These are phyloP conservation scores for Onychorhynchus coronatus DNA, from an alignment of 2,113 vertebrate genomes.

Conservation along the genomic window DNA sequence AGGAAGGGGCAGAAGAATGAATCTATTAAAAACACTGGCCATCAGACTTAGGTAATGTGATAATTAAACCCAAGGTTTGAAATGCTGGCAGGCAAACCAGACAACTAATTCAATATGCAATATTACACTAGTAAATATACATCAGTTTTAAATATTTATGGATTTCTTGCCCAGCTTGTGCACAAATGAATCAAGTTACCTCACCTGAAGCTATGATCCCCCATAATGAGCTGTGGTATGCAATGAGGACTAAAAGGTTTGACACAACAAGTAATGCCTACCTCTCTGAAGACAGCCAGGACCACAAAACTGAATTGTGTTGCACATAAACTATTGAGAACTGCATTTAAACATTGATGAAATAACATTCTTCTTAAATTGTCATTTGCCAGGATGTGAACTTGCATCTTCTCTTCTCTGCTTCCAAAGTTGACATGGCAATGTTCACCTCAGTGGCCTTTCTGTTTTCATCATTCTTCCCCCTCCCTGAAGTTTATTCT, in stretches of 20 bases:
- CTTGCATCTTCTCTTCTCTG: not conserved
- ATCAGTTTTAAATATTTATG: conserved; percentile 61
- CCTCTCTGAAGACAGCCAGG: conserved; percentile 5
- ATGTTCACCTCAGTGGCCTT: not conserved
- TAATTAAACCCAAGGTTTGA: conserved; percentile 25
- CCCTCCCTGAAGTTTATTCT: not conserved
- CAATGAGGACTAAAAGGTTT: conserved; percentile 53
- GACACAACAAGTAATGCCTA: conserved; percentile 29
- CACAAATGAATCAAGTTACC: conserved; percentile 55
- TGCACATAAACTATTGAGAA: conserved; percentile 33
- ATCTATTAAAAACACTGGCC: not conserved
- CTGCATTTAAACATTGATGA: conserved; percentile 34
- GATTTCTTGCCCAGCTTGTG: conserved; percentile 14
- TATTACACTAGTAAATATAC: conserved; percentile 58
- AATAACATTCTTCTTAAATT: not conserved
- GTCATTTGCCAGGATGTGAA: conserved; percentile 14
- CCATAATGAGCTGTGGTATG: conserved; percentile 51
- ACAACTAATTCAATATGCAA: conserved; percentile 23
- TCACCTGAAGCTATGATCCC: conserved; percentile 56
- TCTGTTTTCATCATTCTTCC: not conserved
- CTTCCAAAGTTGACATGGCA: not conserved
- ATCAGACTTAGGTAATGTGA: not conserved
- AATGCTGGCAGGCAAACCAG: conserved; percentile 7
- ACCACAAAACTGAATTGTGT: conserved; percentile 1
- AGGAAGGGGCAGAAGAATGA: not conserved